These are phyloP conservation scores for Semaprochilodus insignis DNA, from an alignment of 2,797 vertebrate species.

Conservation along the genomic window DNA sequence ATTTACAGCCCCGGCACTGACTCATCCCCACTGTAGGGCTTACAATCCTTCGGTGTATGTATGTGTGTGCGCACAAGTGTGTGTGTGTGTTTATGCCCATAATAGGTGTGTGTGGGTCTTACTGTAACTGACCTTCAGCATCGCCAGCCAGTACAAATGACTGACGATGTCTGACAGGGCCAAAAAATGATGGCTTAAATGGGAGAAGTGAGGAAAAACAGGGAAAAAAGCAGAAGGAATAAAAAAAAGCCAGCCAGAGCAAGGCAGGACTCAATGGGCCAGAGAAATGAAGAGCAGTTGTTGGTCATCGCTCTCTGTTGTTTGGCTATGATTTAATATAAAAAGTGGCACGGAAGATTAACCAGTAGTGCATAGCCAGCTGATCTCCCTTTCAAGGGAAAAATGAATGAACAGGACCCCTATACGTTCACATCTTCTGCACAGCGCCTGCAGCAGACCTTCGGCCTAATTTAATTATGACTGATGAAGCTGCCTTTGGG, in stretches of 20 bases:
- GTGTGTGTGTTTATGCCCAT: not conserved
- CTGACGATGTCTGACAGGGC: slow-evolving; percentile 53
- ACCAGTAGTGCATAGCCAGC: slow-evolving; percentile 53
- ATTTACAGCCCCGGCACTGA: not conserved
- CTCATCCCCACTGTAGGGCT: not conserved
- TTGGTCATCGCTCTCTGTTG: slow-evolving; percentile 53
- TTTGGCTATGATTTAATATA: slow-evolving; percentile 66
- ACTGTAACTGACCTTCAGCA: slow-evolving; percentile 62
- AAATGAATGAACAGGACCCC: slow-evolving; percentile 20
- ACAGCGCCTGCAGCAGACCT: slow-evolving; percentile 33
- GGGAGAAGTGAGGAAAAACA: slow-evolving; percentile 6
- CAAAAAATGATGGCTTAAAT: slow-evolving; percentile 59
- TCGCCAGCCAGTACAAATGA: slow-evolving; percentile 54
- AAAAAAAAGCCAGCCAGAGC: slow-evolving; percentile 41
- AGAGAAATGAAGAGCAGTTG: slow-evolving; percentile 64
- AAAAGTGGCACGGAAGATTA: slow-evolving; percentile 65
- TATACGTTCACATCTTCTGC: slow-evolving; percentile 5
- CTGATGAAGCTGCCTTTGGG: slow-evolving; percentile 47
- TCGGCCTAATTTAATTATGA: slow-evolving; percentile 57
- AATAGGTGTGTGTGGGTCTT: not conserved
- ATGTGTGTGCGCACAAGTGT: not conserved
- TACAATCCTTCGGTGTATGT: slow-evolving; percentile 10
- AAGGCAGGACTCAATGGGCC: slow-evolving; percentile 63
- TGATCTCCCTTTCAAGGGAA: slow-evolving; percentile 49
- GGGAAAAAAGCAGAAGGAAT: not conserved